Conservation (phyloP, 2,113 vertebrate species). For the Hydrolagus affinis region DNA sequence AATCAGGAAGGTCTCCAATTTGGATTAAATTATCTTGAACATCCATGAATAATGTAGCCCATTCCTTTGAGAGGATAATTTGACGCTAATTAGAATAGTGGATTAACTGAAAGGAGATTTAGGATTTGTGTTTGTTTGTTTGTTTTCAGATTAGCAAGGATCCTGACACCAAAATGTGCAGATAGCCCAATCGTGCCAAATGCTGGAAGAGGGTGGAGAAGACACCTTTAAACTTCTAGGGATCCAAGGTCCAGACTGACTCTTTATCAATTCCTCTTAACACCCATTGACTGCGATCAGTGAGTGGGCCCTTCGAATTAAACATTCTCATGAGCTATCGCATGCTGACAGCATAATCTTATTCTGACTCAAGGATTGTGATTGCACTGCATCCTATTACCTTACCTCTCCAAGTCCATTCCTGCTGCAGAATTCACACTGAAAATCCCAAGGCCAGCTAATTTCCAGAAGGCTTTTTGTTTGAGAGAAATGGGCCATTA, state of each 20-base stretch:
- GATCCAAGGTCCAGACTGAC: background rate
- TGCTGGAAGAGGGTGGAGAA: too few species aligned
- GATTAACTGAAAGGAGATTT: constrained; percentile 4
- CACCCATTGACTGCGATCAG: background rate
- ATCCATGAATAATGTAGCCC: constrained; percentile 22
- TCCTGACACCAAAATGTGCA: background rate
- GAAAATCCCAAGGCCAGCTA: too few species aligned
- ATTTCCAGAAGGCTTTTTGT: too few species aligned
- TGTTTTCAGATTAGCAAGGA: too few species aligned
- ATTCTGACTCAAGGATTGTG: too few species aligned
- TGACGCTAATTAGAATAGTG: constrained; percentile 17
- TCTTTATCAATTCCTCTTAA: background rate
- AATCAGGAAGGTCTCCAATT: constrained; percentile 17
- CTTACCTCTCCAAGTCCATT: too few species aligned
- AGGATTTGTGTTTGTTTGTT: background rate
- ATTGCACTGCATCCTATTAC: too few species aligned
- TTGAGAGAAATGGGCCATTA: too few species aligned
- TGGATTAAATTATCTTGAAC: constrained; percentile 21
- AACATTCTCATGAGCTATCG: background rate
- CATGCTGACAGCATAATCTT: too few species aligned
- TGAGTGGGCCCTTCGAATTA: background rate
- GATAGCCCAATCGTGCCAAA: background rate
- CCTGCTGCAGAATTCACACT: too few species aligned
- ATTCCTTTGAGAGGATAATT: constrained; percentile 21
- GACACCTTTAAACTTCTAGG: background rate